Base-by-base conservation (phyloP, 92 coral and sea anemone genomes). In the Plumapathes pennacea region DNA sequence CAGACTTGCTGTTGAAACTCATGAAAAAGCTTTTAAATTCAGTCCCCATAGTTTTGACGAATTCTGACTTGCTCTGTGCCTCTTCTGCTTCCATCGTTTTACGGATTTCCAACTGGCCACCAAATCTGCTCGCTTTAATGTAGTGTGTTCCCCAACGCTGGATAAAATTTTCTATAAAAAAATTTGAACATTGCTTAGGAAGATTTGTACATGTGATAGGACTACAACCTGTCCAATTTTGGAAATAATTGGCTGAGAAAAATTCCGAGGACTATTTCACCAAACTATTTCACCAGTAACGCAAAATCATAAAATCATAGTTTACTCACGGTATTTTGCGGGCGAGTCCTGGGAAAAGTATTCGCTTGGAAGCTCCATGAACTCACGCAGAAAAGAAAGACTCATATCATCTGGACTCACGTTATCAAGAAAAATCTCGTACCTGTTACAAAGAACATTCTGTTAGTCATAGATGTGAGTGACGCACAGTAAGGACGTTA, bases 381-480 rank as follows among this genome's bases (percentile, higher is more conserved):
- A 77, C 37, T 77, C 84, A 18, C 64, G 34, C 15, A 77, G 64
- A 36, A 77, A 69, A 23, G 70, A 57, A 34, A 72, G 39, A 26
- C 71, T 68, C 27, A 77, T 45, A 36, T 60, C 78, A 19, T 69
- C 46, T 8, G 78, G 84, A 26, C 69, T 77, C 0, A 77, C 78
- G 20, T 77, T 78, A 23, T 77, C 84, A 34, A 54, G 23, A 18
- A 77, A 69, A 21, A 77, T 60, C 25, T 77, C 84, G 25, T 77
- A 77, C 24, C 84, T 77, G 13, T 3, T 52, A 43, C 15, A 29
- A 2, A 39, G 11, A 3, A 50, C n/a, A 24, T n/a, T n/a, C n/a
- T n/a, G n/a, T n/a, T n/a, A n/a, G n/a, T n/a, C n/a, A n/a, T n/a
- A n/a, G n/a, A n/a, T n/a, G n/a, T n/a, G n/a, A n/a, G n/a, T n/a